Evolutionary conservation across 2,797 vertebrate genomes (phyloP).

Genomic region (Eulemur coronatus): DNA sequence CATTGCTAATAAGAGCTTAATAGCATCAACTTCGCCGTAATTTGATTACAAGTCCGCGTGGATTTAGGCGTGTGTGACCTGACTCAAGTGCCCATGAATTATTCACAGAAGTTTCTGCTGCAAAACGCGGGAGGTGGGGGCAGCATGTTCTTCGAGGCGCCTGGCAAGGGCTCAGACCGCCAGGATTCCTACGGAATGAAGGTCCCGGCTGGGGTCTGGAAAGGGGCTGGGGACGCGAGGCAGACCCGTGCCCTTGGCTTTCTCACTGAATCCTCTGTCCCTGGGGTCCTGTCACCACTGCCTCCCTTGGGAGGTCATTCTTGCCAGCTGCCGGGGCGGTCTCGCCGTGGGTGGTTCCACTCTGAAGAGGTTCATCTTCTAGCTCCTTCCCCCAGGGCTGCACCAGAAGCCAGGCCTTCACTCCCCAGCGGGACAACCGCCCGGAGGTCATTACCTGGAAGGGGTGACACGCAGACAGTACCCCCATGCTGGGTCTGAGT

Average conservation of each 20-base stretch:
- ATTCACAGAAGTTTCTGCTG: neutral
- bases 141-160: fast-evolving
- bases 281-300: too few species aligned
- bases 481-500: too few species aligned
- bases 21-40: fast-evolving
- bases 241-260: fast-evolving
- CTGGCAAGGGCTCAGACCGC: fast-evolving
- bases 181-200: fast-evolving
- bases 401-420: neutral
- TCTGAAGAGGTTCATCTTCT: neutral
- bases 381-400: neutral
- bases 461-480: too few species aligned
- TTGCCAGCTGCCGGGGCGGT: neutral
- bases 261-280: neutral
- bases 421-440: too few species aligned
- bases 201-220: neutral
- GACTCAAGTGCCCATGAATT: neutral
- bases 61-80: neutral
- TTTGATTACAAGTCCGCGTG: neutral
- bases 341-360: too few species aligned
- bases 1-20: constrained; percentile 11
- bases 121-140: too few species aligned
- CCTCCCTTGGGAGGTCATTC: too few species aligned
- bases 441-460: fast-evolving
- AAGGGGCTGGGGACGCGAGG: fast-evolving